Base-by-base conservation (phyloP, 2,113 vertebrate species). In the Mirounga angustirostris region DNA sequence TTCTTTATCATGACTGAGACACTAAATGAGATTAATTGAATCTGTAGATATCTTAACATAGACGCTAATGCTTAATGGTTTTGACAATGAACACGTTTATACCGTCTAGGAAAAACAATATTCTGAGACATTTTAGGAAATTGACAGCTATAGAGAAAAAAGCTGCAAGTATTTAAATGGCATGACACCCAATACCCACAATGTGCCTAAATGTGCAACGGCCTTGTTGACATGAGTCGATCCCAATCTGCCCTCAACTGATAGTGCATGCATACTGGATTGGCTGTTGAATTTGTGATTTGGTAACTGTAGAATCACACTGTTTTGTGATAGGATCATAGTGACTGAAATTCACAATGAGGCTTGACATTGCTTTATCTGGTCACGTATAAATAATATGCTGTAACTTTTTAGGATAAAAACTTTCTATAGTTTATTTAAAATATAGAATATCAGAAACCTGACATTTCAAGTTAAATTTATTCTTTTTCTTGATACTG, bases 371-470 rank as follows among this genome's bases (percentile, higher is more conserved):
- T 88, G 19, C 46, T 95, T 85, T 89, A 43, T 78, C 36, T 89
- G 24, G 30, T 89, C 52, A 82, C 3, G 43, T 85, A 22, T 30
- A 85, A 69, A 40, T 59, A 71, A 76, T 65, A 81, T 54, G 65
- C 16, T 91, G 19, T 14, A 92, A 16, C 8, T 87, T 87, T 76
- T 78, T 50, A 52, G 19, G 6, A 65, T 84, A 84, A 26, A 94
- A 63, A 43, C 2, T 30, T 74, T 90, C 79, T 56, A 33, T 12
- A 76, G 4, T 76, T 91, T 40, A 63, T 54, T 78, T 96, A 69
- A 94, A 87, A 92, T 84, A 85, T 5, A 19, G 28, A 92, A 7
- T 87, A 89, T 56, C 30, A 97, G 26, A 84, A 93, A 88, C 56
- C 13, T 63, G 46, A 86, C 50, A 52, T 26, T 92, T 92, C 61